Base-by-base conservation (phyloP, 2,797 vertebrate genomes). In the Halcyon smyrnensis region DNA sequence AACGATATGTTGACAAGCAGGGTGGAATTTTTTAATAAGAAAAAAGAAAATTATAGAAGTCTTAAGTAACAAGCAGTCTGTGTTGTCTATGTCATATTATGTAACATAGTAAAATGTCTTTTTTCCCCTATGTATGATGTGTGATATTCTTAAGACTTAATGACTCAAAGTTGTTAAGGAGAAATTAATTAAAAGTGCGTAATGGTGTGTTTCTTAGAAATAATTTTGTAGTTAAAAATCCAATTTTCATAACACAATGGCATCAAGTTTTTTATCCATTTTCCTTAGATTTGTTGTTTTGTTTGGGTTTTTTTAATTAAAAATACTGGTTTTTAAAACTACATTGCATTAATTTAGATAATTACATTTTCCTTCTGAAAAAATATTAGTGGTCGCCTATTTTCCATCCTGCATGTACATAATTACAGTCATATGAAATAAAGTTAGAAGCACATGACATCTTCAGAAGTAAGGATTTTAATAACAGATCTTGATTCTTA, bases 141-240 rank as follows among this genome's bases (percentile, higher is more conserved):
- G 41, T 80, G 50, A 91, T 88, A 46, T 71, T 46, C 86, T 93
- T 73, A 87, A 78, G 84, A 91, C 63, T 94, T 82, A 96, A 86
- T 96, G 79, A 82, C 68, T 37, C 53, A 21, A 89, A 83, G 24
- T 91, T 91, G 37, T 91, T 92, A 89, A 90, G 50, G 83, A 77
- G 87, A 96, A 96, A 93, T 92, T 90, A 87, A 96, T 90, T 57
- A 82, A 27, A 87, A 84, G 71, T 51, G 32, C 32, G 69, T 89
- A 68, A 77, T 89, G 41, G 36, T 54, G 69, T 91, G 85, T 80
- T 97, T 92, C 90, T 56, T 86, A 85, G 87, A 89, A 93, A 92
- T 77, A 93, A 74, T 90, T n/a, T 65, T 57, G 25, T 92, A 37
- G 84, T 95, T 85, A 85, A 94, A 94, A 97, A 94, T 89, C 24